Base-by-base conservation (phyloP, 1,140 invertebrate genomes). In the Monomorium pharaonis region DNA sequence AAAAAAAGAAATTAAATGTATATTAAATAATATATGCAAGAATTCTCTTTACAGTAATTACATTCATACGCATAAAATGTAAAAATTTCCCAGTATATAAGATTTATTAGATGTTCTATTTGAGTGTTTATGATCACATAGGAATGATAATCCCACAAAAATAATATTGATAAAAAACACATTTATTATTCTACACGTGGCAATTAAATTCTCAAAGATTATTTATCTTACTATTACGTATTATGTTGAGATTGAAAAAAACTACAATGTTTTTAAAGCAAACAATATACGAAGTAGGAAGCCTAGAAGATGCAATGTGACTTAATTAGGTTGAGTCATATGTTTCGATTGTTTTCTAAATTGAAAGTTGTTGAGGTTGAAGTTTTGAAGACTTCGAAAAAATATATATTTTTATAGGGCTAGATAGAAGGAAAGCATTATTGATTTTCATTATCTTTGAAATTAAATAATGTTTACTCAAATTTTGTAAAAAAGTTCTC, bases 321-420 rank as follows among this genome's bases (percentile, higher is more conserved):
- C 89, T 90, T 90, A 92, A 93, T 92, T 92, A 92, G 74, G 88
- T 91, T 86, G 85, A 89, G 72, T 69, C 74, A 60, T 77, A 86
- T 56, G 86, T 86, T 87, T 81, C 58, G 65, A 93, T 91, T 90
- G 80, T 91, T 90, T 85, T 44, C 37, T 60, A 80, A 89, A 54
- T 84, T 69, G 86, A 92, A 88, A 89, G 21, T 6, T n/a, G n/a
- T n/a, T n/a, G n/a, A n/a, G n/a, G n/a, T n/a, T 69, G 21, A 54
- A 3, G 86, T 88, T 90, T 94, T 93, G 92, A 92, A 92, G 87
- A 85, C 69, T 84, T 88, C 83, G 91, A 93, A 93, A 93, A 92
- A 90, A 18, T 51, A 2, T 81, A 75, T 74, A 78, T 84, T 89
- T 84, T 44, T 54, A 47, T 12, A 62, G 65, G 51, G 81, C 62